Evolutionary conservation across 2,888 invertebrate genomes (phyloP), one percentile per base, ranked within the genome.

Genomic region (Agriopis aurantiaria): DNA sequence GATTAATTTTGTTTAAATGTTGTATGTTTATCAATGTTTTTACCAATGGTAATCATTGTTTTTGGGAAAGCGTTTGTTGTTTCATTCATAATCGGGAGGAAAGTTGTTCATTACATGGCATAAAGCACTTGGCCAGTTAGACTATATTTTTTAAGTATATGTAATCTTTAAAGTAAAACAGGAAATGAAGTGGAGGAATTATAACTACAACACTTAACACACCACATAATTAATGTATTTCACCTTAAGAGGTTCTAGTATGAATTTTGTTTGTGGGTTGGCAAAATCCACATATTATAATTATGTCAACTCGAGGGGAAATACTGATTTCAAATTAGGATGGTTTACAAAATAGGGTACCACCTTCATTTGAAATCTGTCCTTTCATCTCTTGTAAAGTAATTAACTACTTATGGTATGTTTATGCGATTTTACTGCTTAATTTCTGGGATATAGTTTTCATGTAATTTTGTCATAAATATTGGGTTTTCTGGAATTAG

Each of bases 401-500:
- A 56, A 64, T 61, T 51, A 64, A 12, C 5, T 53, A 12, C 33
- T 56, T 67, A n/a, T 57, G 9, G 57, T 68, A 65, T 53, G 48
- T 56, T 23, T 69, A 69, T 65, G 69, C 65, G 10, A 52, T 55
- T 65, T 60, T 60, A 46, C 51, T 60, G 65, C 65, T 70, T 68
- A 3, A 12, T 60, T 17, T 65, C 3, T 62, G 57, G 62, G 51
- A 33, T n/a, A 7, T 10, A 52, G 51, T 23, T 45, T 14, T 53
- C 53, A 59, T 66, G 23, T 52, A 52, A 45, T 14, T 10, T 7
- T 0, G 0, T 52, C 23, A 59, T 58, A 43, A 48, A 58, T 58
- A 52, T 58, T 45, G 51, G 51, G 33, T n/a, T 58, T 41, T 45
- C 7, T n/a, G 9, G 12, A 57, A 14, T 33, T 14, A 8, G 5